Evolutionary conservation across 2,113 vertebrate genomes (phyloP).

Genomic region (Tenebrosternarchus preto): DNA sequence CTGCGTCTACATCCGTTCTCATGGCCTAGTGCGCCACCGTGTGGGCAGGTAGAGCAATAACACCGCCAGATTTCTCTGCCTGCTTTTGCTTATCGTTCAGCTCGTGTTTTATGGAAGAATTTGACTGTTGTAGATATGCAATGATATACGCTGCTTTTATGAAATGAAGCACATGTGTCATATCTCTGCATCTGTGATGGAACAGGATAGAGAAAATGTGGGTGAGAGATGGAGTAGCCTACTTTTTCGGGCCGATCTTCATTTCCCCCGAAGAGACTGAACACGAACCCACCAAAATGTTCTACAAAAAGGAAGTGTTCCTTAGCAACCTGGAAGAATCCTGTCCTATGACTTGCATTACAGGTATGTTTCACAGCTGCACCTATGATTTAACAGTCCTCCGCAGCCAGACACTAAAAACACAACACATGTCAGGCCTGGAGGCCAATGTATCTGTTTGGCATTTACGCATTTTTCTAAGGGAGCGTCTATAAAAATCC

Average conservation of each 20-base stretch:
- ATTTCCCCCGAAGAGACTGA: slow-evolving; percentile 98
- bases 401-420: not conserved
- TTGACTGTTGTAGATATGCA: too few species aligned
- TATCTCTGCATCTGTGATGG: not conserved
- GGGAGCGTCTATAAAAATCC: too few species aligned
- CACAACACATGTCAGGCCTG: too few species aligned
- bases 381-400: not conserved
- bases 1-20: slow-evolving; percentile 93
- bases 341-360: slow-evolving; percentile 94
- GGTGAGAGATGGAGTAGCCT: slow-evolving; percentile 94
- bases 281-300: slow-evolving; percentile 99
- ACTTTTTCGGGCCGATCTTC: slow-evolving; percentile 98
- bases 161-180: too few species aligned
- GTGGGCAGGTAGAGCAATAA: slow-evolving; percentile 85
- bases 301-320: slow-evolving; percentile 99
- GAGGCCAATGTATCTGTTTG: too few species aligned
- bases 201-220: slow-evolving; percentile 91
- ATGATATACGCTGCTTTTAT: too few species aligned
- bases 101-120: too few species aligned
- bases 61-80: not conserved
- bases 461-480: too few species aligned
- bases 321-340: slow-evolving; percentile 96
- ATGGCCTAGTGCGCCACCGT: slow-evolving; percentile 90
- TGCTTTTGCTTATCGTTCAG: too few species aligned
- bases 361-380: slow-evolving; percentile 73